Conservation (phyloP, 2,888 invertebrate genomes). For the Ormyrus thymus region DNA sequence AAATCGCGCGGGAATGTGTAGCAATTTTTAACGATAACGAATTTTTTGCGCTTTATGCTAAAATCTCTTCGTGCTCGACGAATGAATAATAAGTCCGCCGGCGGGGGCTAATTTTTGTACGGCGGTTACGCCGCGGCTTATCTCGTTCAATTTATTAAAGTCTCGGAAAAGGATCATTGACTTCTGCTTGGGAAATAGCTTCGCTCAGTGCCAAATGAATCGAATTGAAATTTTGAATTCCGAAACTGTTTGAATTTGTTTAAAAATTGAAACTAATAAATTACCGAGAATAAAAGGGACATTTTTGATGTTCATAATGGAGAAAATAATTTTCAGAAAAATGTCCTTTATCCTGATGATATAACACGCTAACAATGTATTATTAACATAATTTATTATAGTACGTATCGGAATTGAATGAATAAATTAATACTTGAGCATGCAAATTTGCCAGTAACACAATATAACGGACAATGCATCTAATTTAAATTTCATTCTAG, state of each 20-base stretch:
- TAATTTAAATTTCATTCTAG: slow-evolving; percentile 13
- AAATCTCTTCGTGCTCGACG: not conserved
- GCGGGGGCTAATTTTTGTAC: not conserved
- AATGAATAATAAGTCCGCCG: slow-evolving; percentile 4
- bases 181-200: no score
- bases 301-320: no score
- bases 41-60: slow-evolving; percentile 11
- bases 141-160: no score
- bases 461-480: not conserved
- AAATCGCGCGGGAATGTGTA: slow-evolving; percentile 20
- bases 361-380: not conserved
- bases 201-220: no score
- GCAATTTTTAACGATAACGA: slow-evolving; percentile 31
- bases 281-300: no score
- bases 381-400: slow-evolving; percentile 25
- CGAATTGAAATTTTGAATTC: no score
- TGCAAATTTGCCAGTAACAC: not conserved
- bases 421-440: slow-evolving; percentile 10
- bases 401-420: not conserved
- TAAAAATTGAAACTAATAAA: no score
- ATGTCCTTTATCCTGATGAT: no score
- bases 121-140: no score
- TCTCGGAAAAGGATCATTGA: no score
- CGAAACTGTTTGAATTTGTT: no score
- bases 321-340: no score